Percentiles rank a stretch among this genome's conserved stretches.
Conservation (phyloP, 2,888 invertebrate genomes). For the Tenodera sinensis region DNA sequence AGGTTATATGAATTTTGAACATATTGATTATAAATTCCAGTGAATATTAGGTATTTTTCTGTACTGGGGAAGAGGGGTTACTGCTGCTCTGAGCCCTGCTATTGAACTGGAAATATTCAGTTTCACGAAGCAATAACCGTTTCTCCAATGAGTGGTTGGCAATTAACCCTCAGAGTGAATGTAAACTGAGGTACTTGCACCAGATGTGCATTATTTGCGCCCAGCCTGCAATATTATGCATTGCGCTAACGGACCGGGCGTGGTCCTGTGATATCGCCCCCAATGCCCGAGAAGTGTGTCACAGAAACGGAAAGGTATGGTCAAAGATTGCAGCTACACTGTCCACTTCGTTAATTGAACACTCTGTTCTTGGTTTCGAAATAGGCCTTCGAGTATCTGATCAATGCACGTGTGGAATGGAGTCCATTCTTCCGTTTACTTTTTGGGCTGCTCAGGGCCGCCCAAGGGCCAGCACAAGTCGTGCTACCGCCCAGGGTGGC, state of each 20-base stretch:
- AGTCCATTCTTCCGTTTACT: background rate
- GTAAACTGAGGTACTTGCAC: background rate
- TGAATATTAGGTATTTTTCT: too few species aligned
- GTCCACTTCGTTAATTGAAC: background rate
- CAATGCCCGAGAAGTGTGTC: background rate
- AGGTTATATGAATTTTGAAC: too few species aligned
- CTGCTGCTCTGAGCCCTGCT: too few species aligned
- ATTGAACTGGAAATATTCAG: too few species aligned
- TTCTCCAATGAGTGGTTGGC: background rate
- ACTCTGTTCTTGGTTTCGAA: background rate
- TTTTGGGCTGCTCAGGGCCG: background rate
- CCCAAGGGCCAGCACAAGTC: too few species aligned
- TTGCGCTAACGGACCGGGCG: background rate
- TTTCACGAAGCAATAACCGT: background rate
- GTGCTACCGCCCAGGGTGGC: too few species aligned
- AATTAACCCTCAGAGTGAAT: background rate
- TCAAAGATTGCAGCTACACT: background rate
- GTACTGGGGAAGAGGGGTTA: too few species aligned
- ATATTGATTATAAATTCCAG: too few species aligned
- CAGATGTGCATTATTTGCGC: background rate
- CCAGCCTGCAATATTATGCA: background rate
- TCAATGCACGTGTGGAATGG: background rate
- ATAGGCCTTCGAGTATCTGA: background rate
- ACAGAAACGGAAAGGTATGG: background rate
- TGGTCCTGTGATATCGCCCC: background rate